Base-by-base conservation (phyloP, 23 tunicate genomes). In the Halocynthia roretzi region DNA sequence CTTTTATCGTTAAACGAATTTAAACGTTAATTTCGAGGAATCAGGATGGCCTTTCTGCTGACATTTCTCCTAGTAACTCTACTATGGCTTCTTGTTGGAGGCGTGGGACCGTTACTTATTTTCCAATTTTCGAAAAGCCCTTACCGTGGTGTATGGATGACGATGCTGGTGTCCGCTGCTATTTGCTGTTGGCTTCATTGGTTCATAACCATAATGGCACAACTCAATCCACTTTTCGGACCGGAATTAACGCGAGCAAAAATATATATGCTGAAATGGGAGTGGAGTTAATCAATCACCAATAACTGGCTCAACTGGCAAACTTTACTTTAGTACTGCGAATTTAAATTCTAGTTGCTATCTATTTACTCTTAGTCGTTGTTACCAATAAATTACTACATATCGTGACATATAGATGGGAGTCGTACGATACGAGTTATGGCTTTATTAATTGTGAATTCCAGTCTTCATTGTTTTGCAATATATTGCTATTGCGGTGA, bases 151-250 rank as follows among this genome's bases (percentile, higher is more conserved):
- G 80, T 90, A 8, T 90, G 87, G 67, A 83, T 85, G 56, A 90
- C 96, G 8, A 90, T 90, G 96, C 62, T 84, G 44, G 82, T 94
- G 8, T 67, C 79, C 20, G 77, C 98, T 7, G 98, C 98, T 0
- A 86, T 80, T 8, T 94, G 98, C 51, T 77, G 85, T 57, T 94
- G 98, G 98, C 84, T 94, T 9, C 88, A 84, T 56, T 94, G 98
- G 98, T 84, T 94, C 76, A 52, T 94, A 17, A 84, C 90, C 49
- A 90, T 76, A 53, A 76, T 87, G 85, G 80, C 87, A 8, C 98
- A 94, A 66, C 71, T 94, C 50, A 94, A 94, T 54, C 98, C 98
- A 12, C 86, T 94, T 6, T 75, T 94, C 56, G 98, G 98, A 18
- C 98, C 98, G 9, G 71, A 80, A 48, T 77, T 94, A 8, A 40